phyloP scores from a whole-genome alignment of 2,888 invertebrate species.

The Electrophaes corylata region DNA sequence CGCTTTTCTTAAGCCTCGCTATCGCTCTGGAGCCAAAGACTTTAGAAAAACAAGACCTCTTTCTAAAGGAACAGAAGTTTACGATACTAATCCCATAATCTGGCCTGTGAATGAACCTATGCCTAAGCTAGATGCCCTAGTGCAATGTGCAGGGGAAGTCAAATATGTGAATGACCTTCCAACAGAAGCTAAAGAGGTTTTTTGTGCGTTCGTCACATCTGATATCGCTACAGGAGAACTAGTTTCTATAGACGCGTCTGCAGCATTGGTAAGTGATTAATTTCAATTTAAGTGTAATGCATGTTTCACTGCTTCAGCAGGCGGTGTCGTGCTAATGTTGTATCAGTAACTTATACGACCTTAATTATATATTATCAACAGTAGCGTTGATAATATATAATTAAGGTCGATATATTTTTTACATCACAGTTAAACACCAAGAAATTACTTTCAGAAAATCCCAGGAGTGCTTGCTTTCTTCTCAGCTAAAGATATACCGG shows the following conservation, averaged over 20 bases:
- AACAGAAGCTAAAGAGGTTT: conserved; percentile 85
- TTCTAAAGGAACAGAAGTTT: conserved; percentile 86
- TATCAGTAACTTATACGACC: too few relatives aligned
- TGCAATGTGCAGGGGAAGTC: conserved; percentile 87
- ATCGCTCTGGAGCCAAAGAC: conserved; percentile 78
- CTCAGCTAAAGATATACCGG: conserved; percentile 87
- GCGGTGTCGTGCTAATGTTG: too few relatives aligned
- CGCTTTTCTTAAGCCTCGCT: conserved; percentile 66
- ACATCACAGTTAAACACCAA: not conserved
- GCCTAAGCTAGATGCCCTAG: conserved; percentile 85
- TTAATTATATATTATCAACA: too few relatives aligned
- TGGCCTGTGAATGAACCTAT: conserved; percentile 88
- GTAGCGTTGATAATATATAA: too few relatives aligned
- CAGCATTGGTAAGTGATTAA: conserved; percentile 83
- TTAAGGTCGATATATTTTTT: too few relatives aligned
- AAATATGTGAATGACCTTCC: conserved; percentile 70
- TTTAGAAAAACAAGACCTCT: conserved; percentile 81
- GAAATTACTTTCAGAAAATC: conserved; percentile 75
- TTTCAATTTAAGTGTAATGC: not conserved
- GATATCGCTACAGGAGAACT: conserved; percentile 83
- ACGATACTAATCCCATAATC: conserved; percentile 84
- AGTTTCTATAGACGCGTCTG: conserved; percentile 83
- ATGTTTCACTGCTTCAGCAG: not conserved
- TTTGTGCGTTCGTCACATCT: conserved; percentile 86
- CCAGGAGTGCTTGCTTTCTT: conserved; percentile 87